Evolutionary conservation across 2,888 invertebrate genomes (phyloP).

Genomic region (Cantharis lateralis): DNA sequence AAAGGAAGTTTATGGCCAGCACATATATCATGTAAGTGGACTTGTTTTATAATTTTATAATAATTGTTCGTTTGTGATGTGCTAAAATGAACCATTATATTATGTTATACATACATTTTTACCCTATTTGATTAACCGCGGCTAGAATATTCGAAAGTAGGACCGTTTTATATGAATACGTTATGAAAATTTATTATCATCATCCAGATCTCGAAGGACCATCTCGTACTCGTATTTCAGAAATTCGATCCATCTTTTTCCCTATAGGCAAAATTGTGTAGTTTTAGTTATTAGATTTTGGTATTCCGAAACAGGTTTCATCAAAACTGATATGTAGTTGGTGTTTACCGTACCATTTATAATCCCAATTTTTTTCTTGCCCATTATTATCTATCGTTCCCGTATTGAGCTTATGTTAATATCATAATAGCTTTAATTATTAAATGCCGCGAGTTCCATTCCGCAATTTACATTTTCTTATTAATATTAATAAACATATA

Average conservation of each 20-base stretch:
- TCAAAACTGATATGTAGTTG: background rate
- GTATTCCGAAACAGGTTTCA: conserved; percentile 1
- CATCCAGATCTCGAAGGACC: background rate
- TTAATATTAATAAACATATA: background rate
- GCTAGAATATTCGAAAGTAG: background rate
- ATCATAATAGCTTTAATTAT: background rate
- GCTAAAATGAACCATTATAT: background rate
- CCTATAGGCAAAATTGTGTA: background rate
- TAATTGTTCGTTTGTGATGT: background rate
- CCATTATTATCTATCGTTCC: background rate
- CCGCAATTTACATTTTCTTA: background rate
- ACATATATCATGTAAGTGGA: conserved; percentile 18
- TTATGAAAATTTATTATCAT: background rate
- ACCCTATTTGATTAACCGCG: background rate
- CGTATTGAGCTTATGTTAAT: background rate
- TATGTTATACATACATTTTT: background rate
- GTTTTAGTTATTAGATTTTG: background rate
- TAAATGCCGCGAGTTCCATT: background rate
- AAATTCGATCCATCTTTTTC: conserved; percentile 1
- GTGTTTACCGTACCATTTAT: background rate
- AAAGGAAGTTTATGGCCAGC: conserved; percentile 23
- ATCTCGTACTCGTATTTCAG: background rate
- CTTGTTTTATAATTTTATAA: background rate
- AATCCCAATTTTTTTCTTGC: background rate
- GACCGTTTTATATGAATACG: background rate